Conservation (phyloP, 2,888 invertebrate genomes). For the Odontocerum albicorne region DNA sequence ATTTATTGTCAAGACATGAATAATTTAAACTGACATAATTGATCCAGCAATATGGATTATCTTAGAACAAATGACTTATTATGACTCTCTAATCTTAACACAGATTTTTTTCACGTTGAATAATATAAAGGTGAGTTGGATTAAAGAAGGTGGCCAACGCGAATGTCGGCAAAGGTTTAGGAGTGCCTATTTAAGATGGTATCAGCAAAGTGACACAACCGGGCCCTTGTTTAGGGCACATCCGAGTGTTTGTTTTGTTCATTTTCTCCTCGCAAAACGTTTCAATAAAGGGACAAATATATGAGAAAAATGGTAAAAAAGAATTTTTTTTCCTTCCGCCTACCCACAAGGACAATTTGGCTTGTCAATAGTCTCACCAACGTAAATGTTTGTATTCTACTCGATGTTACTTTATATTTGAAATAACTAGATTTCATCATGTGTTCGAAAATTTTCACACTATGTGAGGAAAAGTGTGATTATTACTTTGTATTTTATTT, state of each 20-base stretch:
- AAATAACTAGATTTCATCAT: too few species aligned
- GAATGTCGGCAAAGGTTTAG: slow-evolving; percentile 9
- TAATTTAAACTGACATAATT: too few species aligned
- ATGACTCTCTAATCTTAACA: too few species aligned
- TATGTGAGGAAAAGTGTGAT: too few species aligned
- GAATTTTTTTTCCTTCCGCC: background rate
- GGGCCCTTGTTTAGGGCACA: slow-evolving; percentile 11
- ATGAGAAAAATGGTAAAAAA: slow-evolving; percentile 5
- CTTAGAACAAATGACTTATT: too few species aligned
- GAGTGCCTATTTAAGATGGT: slow-evolving; percentile 14
- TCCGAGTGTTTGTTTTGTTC: slow-evolving; percentile 22
- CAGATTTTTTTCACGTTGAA: too few species aligned
- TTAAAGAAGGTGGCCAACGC: background rate
- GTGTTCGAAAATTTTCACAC: too few species aligned
- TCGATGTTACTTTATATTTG: too few species aligned
- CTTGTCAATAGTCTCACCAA: background rate
- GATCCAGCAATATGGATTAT: too few species aligned
- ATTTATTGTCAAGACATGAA: too few species aligned
- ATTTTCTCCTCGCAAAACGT: slow-evolving; percentile 18
- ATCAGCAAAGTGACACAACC: slow-evolving; percentile 13
- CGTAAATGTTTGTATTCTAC: too few species aligned
- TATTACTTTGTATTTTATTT: too few species aligned
- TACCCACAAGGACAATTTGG: background rate
- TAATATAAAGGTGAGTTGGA: background rate
- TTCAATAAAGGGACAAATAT: slow-evolving; percentile 7